These are phyloP conservation scores for Porites evermanni DNA, from an alignment of 92 coral and sea anemone species.

Conservation along the genomic window DNA sequence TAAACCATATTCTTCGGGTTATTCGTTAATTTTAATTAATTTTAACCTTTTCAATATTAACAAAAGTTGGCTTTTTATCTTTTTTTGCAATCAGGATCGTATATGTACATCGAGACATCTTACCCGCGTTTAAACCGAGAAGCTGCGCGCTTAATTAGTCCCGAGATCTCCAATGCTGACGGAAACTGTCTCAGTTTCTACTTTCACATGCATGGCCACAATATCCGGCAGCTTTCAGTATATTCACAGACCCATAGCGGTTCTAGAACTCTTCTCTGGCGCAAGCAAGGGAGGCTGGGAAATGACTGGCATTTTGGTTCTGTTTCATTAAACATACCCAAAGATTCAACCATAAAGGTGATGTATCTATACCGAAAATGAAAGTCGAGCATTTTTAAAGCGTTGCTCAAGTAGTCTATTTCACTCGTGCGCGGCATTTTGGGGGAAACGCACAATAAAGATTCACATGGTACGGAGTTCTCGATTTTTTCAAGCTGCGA, in stretches of 20 bases:
- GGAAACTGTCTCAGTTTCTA: conserved; percentile 88
- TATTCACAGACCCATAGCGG: conserved; percentile 67
- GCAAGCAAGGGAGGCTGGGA: conserved; percentile 67
- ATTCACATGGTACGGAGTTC: no score
- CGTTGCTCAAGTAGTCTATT: no score
- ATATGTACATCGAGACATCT: conserved; percentile 88
- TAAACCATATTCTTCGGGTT: no score
- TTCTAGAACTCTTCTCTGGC: conserved; percentile 68
- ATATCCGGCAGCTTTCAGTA: conserved; percentile 77
- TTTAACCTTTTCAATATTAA: no score
- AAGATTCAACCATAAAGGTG: conserved; percentile 15
- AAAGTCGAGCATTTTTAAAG: no score
- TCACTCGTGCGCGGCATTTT: no score
- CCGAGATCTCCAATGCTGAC: conserved; percentile 47
- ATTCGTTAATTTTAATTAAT: no score
- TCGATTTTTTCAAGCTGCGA: no score
- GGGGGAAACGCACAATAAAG: no score
- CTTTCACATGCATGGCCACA: conserved; percentile 85
- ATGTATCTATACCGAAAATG: no score
- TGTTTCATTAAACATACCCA: conserved; percentile 33
- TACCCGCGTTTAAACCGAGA: conserved; percentile 91
- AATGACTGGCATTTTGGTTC: conserved; percentile 61
- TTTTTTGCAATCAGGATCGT: conserved; percentile 61
- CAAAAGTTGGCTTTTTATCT: background rate
- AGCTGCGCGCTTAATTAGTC: conserved; percentile 79